These are phyloP conservation scores for Radopholus similis DNA, from an alignment of 1,140 invertebrate species.

Conservation along the genomic window DNA sequence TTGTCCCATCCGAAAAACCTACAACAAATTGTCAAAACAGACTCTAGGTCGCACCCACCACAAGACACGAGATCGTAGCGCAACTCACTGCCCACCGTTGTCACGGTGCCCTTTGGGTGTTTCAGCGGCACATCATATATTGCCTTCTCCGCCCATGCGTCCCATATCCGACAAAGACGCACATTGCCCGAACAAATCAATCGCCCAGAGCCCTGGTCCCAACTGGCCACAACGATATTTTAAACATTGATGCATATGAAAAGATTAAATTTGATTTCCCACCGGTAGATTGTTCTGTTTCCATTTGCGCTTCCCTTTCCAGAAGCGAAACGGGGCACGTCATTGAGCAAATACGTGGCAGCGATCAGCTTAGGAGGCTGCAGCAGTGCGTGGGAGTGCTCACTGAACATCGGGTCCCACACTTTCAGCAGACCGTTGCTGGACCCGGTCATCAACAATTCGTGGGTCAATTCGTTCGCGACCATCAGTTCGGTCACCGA, in stretches of 20 bases:
- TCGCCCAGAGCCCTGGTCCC: conserved; percentile 49
- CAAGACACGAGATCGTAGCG: conserved; percentile 27
- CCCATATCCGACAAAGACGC: conserved; percentile 48
- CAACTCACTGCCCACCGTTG: conserved; percentile 32
- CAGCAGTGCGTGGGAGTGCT: conserved; percentile 36
- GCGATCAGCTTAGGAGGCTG: conserved; percentile 43
- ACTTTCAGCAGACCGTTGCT: conserved; percentile 46
- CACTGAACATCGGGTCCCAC: conserved; percentile 51
- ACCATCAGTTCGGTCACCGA: conserved; percentile 45
- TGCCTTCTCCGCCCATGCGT: conserved; percentile 44
- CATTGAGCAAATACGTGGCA: conserved; percentile 46
- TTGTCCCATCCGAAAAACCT: conserved; percentile 50
- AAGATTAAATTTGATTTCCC: conserved; percentile 1
- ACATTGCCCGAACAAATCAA: conserved; percentile 51
- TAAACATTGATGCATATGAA: neutral
- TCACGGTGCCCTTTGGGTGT: conserved; percentile 32
- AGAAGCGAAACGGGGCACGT: conserved; percentile 32
- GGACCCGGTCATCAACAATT: conserved; percentile 47
- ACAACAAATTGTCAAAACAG: conserved; percentile 7
- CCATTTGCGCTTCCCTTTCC: no score
- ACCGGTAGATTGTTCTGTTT: conserved; percentile 49
- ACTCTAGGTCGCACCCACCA: conserved; percentile 28
- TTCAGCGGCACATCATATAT: conserved; percentile 26
- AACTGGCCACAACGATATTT: conserved; percentile 29
- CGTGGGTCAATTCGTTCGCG: conserved; percentile 50